Evolutionary conservation across 2,113 vertebrate species (phyloP).

Genomic region (Syngnathus scovelli): DNA sequence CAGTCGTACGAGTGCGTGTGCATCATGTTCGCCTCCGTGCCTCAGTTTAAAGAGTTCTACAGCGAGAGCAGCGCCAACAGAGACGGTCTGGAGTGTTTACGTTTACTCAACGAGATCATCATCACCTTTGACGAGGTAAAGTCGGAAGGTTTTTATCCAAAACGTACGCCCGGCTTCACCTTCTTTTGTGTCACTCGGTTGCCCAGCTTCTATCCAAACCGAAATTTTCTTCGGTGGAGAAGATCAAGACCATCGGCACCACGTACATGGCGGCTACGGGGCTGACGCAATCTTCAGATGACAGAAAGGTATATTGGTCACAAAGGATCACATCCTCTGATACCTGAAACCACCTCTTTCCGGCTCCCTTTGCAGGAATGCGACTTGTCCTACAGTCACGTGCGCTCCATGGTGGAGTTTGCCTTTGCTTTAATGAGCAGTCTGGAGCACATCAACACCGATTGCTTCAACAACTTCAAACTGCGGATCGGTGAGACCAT

Average conservation of each 20-base stretch:
- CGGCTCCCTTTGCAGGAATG: slow-evolving; percentile 67
- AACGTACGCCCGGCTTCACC: neutral
- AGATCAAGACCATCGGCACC: slow-evolving; percentile 88
- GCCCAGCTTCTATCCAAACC: slow-evolving; percentile 81
- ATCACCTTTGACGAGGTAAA: slow-evolving; percentile 83
- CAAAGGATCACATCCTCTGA: neutral
- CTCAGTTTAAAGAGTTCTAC: slow-evolving; percentile 88
- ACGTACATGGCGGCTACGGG: slow-evolving; percentile 88
- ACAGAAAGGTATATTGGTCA: slow-evolving; percentile 59
- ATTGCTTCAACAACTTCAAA: slow-evolving; percentile 87
- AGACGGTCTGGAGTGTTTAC: slow-evolving; percentile 82
- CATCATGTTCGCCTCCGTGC: slow-evolving; percentile 86
- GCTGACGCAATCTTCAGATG: slow-evolving; percentile 62
- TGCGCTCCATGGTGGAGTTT: slow-evolving; percentile 85
- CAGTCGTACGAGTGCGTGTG: slow-evolving; percentile 83
- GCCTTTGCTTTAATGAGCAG: slow-evolving; percentile 77
- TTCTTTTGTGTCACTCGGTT: neutral
- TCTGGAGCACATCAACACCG: slow-evolving; percentile 80
- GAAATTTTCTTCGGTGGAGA: slow-evolving; percentile 83
- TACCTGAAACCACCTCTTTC: slow-evolving; percentile 7
- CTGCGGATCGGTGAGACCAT: slow-evolving; percentile 77
- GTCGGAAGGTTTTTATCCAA: neutral
- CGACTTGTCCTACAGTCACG: slow-evolving; percentile 71
- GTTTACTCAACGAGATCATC: slow-evolving; percentile 88
- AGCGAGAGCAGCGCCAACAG: slow-evolving; percentile 78